A percentile compares a stretch with the other conserved stretches of the same genome.
Evolutionary conservation across 92 coral and sea anemone species (phyloP).

Genomic region (Scolanthus callimorphus): DNA sequence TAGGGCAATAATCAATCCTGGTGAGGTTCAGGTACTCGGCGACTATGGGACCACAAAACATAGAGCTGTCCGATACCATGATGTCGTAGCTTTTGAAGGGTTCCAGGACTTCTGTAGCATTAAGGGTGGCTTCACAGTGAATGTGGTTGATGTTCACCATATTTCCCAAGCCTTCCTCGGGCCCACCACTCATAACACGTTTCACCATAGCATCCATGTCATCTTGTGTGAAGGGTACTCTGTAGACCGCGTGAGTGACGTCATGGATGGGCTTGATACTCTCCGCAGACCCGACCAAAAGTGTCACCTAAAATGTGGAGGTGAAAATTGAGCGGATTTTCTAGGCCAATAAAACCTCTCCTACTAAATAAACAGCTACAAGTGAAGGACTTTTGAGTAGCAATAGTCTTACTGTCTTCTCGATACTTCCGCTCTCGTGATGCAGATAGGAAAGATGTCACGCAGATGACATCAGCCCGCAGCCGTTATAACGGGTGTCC

Average conservation of each 20-base stretch:
- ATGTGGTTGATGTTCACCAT: not conserved
- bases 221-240: not conserved
- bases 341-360: too few relatives aligned
- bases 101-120: not conserved
- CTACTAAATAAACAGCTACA: too few relatives aligned
- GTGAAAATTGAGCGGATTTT: too few relatives aligned
- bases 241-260: not conserved
- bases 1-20: not conserved
- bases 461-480: too few relatives aligned
- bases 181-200: not conserved
- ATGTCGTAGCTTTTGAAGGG: not conserved
- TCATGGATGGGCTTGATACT: not conserved
- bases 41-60: not conserved
- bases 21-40: not conserved
- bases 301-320: not conserved
- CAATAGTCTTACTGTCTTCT: too few relatives aligned
- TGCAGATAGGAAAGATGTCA: too few relatives aligned
- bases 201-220: not conserved
- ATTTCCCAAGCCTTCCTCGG: not conserved
- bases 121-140: not conserved
- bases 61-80: not conserved
- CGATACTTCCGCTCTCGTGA: too few relatives aligned
- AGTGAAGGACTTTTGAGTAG: too few relatives aligned
- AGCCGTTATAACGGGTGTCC: too few relatives aligned
- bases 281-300: not conserved